Evolutionary conservation across 2,797 vertebrate genomes (phyloP).

Genomic region (Meda fulgida): DNA sequence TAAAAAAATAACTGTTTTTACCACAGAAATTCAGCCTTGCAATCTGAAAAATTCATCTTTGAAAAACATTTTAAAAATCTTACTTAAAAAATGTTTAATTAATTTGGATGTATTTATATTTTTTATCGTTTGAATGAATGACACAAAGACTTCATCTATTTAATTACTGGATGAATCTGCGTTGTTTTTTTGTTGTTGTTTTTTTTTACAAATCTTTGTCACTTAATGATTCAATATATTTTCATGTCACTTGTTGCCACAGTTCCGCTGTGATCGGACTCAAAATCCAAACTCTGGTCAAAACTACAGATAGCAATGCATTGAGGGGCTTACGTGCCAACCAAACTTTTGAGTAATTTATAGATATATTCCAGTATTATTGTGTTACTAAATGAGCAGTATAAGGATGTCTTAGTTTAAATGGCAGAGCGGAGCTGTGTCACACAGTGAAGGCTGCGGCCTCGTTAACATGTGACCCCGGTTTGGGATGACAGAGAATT

Average conservation of each 20-base stretch:
- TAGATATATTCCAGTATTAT: neutral
- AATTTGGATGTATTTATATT: neutral
- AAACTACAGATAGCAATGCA: neutral
- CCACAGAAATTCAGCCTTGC: neutral
- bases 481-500: conserved; percentile 57
- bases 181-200: too few relatives aligned
- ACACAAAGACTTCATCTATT: neutral
- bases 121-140: neutral
- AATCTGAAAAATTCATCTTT: too few relatives aligned
- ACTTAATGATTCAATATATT: neutral
- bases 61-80: too few relatives aligned
- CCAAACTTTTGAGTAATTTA: neutral
- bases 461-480: conserved; percentile 45
- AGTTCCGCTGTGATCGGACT: neutral
- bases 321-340: neutral
- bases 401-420: conserved; percentile 23
- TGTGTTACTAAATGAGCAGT: conserved; percentile 16
- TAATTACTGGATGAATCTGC: neutral
- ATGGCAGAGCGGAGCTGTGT: conserved; percentile 27
- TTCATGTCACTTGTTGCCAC: neutral
- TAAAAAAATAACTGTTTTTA: neutral
- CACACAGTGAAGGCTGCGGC: conserved; percentile 46
- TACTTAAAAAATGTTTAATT: neutral
- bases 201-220: neutral
- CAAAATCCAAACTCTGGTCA: conserved; percentile 41